Base-by-base conservation (phyloP, 2,113 vertebrate species). In the Dinomys branickii region DNA sequence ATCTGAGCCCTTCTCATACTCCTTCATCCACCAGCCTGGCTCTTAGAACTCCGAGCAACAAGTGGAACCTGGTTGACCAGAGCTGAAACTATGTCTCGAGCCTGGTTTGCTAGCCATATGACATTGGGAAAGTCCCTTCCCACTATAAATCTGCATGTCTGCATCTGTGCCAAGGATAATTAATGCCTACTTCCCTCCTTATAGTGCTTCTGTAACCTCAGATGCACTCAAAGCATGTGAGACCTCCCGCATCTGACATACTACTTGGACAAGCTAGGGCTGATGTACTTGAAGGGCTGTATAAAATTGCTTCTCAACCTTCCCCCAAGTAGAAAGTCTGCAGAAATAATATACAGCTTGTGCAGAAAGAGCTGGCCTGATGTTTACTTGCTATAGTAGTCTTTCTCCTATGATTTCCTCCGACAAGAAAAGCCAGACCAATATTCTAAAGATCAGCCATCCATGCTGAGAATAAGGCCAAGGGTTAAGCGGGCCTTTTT, bases 381-480 rank as follows among this genome's bases (percentile, higher is more conserved):
- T 80, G 22, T 17, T 81, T 61, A 30, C 67, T 33, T 73, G 28
- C 30, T 10, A 35, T 58, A 93, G 80, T 65, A 81, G 8, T 94
- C 84, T 91, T 94, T 52, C 85, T 85, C 59, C 75, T 65, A 22
- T 84, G 78, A n/a, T 63, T 92, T 95, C 58, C 24, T 92, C 78
- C 90, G 54, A 84, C 1, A 9, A 61, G 50, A 89, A 95, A 61
- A 90, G 22, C 41, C 88, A 95, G 71, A 90, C 92, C 59, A 69
- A 95, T 94, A 96, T 90, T 94, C 78, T 54, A 26, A 90, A 85
- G 38, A 93, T 92, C 92, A 96, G 44, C 85, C 95, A 95, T 59
- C 59, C 94, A 80, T 84, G 93, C 97, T 93, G 90, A 96, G 67
- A 89, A 71, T 81, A 80, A 96, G 92, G 78, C 63, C 90, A 92